A percentile compares a stretch with the other conserved stretches of the same genome.
Evolutionary conservation across 1,140 invertebrate species (phyloP).

Genomic region (Frieseomelitta varia): DNA sequence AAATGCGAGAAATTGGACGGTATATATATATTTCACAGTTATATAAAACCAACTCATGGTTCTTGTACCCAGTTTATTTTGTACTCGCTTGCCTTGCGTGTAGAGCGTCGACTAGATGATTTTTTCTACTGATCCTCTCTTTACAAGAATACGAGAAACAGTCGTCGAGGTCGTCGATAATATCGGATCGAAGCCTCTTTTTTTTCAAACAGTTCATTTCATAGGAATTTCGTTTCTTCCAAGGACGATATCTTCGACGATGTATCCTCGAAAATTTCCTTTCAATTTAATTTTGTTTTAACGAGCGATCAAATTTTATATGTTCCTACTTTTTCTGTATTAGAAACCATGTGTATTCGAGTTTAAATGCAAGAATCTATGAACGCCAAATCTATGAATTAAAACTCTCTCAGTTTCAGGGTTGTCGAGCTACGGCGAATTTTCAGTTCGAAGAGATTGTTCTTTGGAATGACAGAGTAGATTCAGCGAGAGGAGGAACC

Average conservation of each 20-base stretch:
- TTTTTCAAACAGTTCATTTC: background rate
- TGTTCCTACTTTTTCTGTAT: background rate
- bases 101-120: constrained; percentile 35
- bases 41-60: background rate
- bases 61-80: constrained; percentile 38
- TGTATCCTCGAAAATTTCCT: background rate
- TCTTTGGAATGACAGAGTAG: background rate
- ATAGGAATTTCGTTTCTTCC: background rate
- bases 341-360: background rate
- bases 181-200: background rate
- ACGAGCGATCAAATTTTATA: background rate
- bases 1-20: constrained; percentile 2
- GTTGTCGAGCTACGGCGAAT: background rate
- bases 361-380: background rate
- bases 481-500: background rate
- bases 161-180: constrained; percentile 8
- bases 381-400: background rate
- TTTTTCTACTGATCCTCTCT: constrained; percentile 35
- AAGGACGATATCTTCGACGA: background rate
- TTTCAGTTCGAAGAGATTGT: background rate
- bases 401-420: background rate
- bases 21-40: constrained; percentile 11
- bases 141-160: constrained; percentile 28
- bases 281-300: background rate
- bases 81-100: constrained; percentile 13